Percentiles rank a stretch among this genome's conserved stretches.
phyloP scores from a whole-genome alignment of 2,888 invertebrate species.

The Lysandra coridon region DNA sequence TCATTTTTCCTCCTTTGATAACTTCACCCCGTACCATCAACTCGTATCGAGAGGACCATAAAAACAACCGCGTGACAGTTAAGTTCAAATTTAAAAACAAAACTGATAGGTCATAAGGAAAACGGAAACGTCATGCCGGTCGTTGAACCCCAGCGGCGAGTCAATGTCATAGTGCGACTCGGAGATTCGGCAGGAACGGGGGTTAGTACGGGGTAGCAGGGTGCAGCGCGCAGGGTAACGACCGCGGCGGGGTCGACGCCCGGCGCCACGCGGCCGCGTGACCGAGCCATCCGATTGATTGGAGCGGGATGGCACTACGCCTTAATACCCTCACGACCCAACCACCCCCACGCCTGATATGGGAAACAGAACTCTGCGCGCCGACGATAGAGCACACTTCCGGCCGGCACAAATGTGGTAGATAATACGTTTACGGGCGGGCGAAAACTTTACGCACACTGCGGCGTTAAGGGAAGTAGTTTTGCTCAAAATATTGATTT shows the following conservation, averaged over 20 bases:
- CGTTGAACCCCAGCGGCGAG: conserved; percentile 65
- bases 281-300: conserved; percentile 74
- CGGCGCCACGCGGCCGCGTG: conserved; percentile 76
- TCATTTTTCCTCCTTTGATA: neutral
- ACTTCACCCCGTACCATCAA: neutral
- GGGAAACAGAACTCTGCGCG: conserved; percentile 63
- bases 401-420: conserved; percentile 44
- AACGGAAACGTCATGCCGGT: conserved; percentile 66
- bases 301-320: conserved; percentile 69
- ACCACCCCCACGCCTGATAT: conserved; percentile 62
- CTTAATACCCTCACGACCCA: conserved; percentile 64
- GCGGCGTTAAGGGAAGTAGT: conserved; percentile 72
- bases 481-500: conserved; percentile 81
- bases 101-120: conserved; percentile 58
- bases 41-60: neutral
- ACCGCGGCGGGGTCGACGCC: conserved; percentile 74
- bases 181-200: conserved; percentile 72
- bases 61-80: conserved; percentile 26
- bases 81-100: conserved; percentile 28
- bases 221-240: conserved; percentile 76
- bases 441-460: conserved; percentile 62
- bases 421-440: conserved; percentile 51
- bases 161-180: conserved; percentile 69
- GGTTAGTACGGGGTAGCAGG: conserved; percentile 77
- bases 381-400: conserved; percentile 64